Conservation (phyloP, 2,797 vertebrate species). For the Neosilurus mollespiculum region DNA sequence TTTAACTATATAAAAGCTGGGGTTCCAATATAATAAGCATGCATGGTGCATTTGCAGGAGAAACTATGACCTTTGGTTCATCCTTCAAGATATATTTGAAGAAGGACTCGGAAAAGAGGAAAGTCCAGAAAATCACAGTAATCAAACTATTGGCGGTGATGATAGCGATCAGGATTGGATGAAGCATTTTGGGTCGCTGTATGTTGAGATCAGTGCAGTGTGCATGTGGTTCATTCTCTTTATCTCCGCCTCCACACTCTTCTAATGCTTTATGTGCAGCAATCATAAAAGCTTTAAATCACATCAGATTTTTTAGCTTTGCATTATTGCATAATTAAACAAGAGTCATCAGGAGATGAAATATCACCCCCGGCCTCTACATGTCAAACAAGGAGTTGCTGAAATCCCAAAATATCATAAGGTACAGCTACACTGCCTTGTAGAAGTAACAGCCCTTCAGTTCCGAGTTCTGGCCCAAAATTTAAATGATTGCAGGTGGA, state of each 20-base stretch:
- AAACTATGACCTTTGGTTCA: slow-evolving; percentile 59
- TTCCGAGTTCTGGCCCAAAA: too few species aligned
- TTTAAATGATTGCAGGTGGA: too few species aligned
- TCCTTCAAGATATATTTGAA: slow-evolving; percentile 57
- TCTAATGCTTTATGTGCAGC: slow-evolving; percentile 23
- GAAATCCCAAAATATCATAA: too few species aligned
- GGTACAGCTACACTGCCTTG: too few species aligned
- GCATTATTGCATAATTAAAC: background rate
- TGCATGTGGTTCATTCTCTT: slow-evolving; percentile 33
- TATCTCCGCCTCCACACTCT: slow-evolving; percentile 36
- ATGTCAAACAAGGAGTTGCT: too few species aligned
- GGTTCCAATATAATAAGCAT: background rate
- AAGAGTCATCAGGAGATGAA: too few species aligned
- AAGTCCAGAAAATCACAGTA: slow-evolving; percentile 67
- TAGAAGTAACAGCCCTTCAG: too few species aligned
- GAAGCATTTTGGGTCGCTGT: slow-evolving; percentile 50
- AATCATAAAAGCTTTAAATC: background rate
- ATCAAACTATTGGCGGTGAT: slow-evolving; percentile 66
- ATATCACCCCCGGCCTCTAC: too few species aligned
- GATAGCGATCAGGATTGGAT: slow-evolving; percentile 71
- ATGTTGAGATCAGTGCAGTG: background rate
- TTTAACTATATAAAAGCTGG: background rate
- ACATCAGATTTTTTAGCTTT: background rate
- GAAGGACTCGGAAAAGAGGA: slow-evolving; percentile 65
- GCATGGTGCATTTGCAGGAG: slow-evolving; percentile 60